Evolutionary conservation across 37 sponge, comb jelly and placozoan species (phyloP), one percentile per base, ranked within the genome.

Genomic region (Ephydatia muelleri): DNA sequence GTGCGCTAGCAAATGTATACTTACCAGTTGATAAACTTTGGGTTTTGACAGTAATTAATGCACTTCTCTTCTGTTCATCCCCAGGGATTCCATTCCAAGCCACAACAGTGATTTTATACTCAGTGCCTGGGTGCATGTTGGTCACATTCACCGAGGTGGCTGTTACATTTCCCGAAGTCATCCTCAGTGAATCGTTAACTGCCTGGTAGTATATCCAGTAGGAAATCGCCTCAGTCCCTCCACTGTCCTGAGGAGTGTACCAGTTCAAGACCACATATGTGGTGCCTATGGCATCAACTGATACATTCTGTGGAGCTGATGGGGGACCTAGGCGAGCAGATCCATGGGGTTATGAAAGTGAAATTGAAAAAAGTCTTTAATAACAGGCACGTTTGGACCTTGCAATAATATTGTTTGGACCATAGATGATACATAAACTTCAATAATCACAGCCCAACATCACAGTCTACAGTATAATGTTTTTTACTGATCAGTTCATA

Each of bases 211-310:
- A 57, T 21, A 98, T 86, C 25, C 91, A 90, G 79, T 90, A 98
- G 47, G 16, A 14, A 14, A 98, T 80, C 6, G 90, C 88, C 31
- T 95, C 97, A 14, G 95, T 92, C 68, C 95, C 95, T 21, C 91
- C 97, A 26, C 97, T 92, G 64, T 36, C 78, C 49, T 3, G 31
- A 3, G n/a, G 80, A 33, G 39, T 19, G 2, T 14, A 57, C 57
- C 57, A 57, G 16, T 21, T 57, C 27, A 76, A 23, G 22, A 27
- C 35, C 40, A 76, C 38, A 38, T 3, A 5, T 36, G 77, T 76
- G 22, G 37, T 28, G 11, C 25, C 11, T 12, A 76, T 36, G 0
- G 33, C 11, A 76, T 38, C 38, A 13, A 8, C 25, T 1, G 9
- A 0, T 9, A 36, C 26, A 36, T 13, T 38, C 2, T 25, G 27